A percentile compares a stretch with the other conserved stretches of the same genome.
Evolutionary conservation across 2,888 invertebrate species (phyloP).

Genomic region (Drosophila longiperda): DNA sequence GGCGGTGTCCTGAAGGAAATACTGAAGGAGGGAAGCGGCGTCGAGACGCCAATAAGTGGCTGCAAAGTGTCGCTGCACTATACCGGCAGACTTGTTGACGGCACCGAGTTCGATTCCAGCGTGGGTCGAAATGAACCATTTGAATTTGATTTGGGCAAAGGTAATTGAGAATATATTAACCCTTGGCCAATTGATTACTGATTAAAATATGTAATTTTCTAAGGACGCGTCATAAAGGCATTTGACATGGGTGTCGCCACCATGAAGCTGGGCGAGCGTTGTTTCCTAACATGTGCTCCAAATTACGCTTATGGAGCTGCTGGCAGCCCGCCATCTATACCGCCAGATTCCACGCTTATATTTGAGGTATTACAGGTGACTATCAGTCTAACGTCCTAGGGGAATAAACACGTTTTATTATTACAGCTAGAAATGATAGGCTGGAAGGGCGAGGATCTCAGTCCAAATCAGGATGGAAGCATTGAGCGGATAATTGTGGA

Average conservation of each 20-base stretch:
- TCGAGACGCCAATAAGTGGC: slow-evolving; percentile 89
- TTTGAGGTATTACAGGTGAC: slow-evolving; percentile 89
- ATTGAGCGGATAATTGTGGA: slow-evolving; percentile 90
- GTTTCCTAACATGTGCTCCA: slow-evolving; percentile 92
- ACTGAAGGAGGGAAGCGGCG: slow-evolving; percentile 89
- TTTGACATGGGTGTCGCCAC: slow-evolving; percentile 97
- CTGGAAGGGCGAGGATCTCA: slow-evolving; percentile 96
- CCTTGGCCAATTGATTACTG: background rate
- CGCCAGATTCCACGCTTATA: slow-evolving; percentile 93
- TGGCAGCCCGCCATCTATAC: slow-evolving; percentile 95
- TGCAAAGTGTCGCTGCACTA: slow-evolving; percentile 93
- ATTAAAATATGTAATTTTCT: slow-evolving; percentile 2
- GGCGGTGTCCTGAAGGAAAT: slow-evolving; percentile 83
- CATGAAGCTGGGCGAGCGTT: slow-evolving; percentile 96
- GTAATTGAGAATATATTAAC: slow-evolving; percentile 85
- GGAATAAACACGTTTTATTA: background rate
- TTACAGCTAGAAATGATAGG: slow-evolving; percentile 93
- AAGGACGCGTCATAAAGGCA: slow-evolving; percentile 94
- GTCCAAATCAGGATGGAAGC: slow-evolving; percentile 92
- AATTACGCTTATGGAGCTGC: slow-evolving; percentile 95
- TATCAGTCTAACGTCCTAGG: background rate
- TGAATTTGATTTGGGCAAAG: slow-evolving; percentile 94
- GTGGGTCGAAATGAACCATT: slow-evolving; percentile 93
- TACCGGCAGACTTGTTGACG: slow-evolving; percentile 93
- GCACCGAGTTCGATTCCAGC: slow-evolving; percentile 97